phyloP scores from a whole-genome alignment of 2,113 vertebrate genomes.

The Anarrhichthys ocellatus region DNA sequence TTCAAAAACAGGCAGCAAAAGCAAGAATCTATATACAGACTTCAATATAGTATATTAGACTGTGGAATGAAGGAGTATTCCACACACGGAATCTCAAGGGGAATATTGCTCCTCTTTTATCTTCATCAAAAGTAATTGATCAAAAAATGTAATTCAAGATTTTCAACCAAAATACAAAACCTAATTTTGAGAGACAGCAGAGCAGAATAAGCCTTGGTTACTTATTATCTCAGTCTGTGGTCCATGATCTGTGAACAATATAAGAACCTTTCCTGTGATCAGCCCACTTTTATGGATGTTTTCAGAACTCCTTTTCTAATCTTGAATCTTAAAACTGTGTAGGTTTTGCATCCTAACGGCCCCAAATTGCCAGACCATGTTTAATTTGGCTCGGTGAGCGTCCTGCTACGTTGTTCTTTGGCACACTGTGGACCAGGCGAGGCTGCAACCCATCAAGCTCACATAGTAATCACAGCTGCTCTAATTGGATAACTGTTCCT shows the following conservation, averaged over 20 bases:
- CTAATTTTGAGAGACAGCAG: neutral
- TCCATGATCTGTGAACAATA: neutral
- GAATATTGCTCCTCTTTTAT: neutral
- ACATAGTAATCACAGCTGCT: conserved; percentile 26
- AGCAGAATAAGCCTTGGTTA: neutral
- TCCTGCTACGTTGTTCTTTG: neutral
- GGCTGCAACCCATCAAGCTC: conserved; percentile 34
- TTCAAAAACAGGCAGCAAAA: neutral
- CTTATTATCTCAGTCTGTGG: neutral
- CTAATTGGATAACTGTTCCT: neutral
- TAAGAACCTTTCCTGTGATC: neutral
- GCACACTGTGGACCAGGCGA: neutral
- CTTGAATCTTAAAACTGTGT: neutral
- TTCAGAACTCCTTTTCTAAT: neutral
- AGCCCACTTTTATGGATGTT: neutral
- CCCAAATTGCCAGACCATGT: neutral
- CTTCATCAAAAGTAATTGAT: neutral
- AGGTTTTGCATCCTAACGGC: neutral
- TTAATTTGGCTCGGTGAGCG: neutral
- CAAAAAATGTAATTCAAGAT: neutral
- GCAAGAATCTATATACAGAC: neutral
- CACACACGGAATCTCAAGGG: neutral
- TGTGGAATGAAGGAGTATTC: neutral
- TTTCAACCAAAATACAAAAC: neutral
- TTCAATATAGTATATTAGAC: no score